Evolutionary conservation across 2,888 invertebrate genomes (phyloP).

Genomic region (Acrobasis repandana): DNA sequence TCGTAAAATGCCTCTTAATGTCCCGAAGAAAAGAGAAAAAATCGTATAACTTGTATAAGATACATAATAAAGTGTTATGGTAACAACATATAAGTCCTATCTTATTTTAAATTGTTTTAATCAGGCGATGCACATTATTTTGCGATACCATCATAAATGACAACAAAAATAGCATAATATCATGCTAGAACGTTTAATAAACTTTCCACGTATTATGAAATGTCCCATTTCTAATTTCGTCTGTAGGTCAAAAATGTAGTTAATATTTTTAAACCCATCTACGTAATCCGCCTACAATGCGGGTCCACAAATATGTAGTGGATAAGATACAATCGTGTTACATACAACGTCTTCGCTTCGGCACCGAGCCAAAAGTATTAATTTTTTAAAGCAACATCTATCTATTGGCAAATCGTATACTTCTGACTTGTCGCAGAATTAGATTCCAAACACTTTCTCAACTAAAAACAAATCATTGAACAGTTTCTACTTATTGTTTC

Average conservation of each 20-base stretch:
- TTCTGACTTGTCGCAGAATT: not conserved
- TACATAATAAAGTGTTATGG: no score
- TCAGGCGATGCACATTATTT: no score
- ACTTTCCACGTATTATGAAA: not conserved
- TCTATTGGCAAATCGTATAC: slow-evolving; percentile 10
- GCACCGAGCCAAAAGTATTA: slow-evolving; percentile 8
- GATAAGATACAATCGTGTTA: not conserved
- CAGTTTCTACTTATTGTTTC: no score
- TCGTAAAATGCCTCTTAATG: no score
- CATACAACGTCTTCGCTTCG: not conserved
- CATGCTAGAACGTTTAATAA: not conserved
- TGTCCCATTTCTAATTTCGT: not conserved
- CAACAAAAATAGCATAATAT: not conserved
- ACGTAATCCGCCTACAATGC: slow-evolving; percentile 1
- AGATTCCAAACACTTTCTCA: slow-evolving; percentile 13
- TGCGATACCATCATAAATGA: not conserved
- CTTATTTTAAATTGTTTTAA: no score
- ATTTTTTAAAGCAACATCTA: slow-evolving; percentile 5
- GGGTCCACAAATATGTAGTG: not conserved
- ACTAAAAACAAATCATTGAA: no score
- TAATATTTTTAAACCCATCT: not conserved
- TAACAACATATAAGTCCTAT: no score
- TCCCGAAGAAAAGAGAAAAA: no score
- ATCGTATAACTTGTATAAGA: no score
- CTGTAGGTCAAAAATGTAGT: slow-evolving; percentile 4